Evolutionary conservation across 1,140 invertebrate species (phyloP).

Genomic region (Formica exsecta): DNA sequence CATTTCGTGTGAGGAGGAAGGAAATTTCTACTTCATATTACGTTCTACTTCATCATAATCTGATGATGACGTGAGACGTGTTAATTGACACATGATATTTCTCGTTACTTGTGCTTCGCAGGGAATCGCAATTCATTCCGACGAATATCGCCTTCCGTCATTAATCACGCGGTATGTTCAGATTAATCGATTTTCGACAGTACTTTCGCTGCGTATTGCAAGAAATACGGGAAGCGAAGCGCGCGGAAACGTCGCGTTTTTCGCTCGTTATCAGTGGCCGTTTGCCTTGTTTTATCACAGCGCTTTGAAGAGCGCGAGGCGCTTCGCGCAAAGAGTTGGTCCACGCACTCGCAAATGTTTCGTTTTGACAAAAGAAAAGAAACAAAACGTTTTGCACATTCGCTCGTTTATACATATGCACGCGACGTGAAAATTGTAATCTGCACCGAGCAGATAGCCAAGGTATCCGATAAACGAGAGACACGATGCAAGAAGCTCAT

Average conservation of each 20-base stretch:
- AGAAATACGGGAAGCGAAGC: constrained; percentile 26
- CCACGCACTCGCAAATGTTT: background rate
- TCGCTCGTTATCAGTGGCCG: constrained; percentile 21
- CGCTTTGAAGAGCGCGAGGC: constrained; percentile 38
- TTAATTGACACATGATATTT: constrained; percentile 63
- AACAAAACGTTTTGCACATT: background rate
- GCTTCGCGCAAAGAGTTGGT: background rate
- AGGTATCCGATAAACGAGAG: constrained; percentile 41
- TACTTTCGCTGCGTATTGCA: constrained; percentile 51
- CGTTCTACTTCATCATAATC: constrained; percentile 53
- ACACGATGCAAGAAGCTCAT: background rate
- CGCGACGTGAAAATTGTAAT: constrained; percentile 63
- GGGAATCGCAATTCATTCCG: constrained; percentile 51
- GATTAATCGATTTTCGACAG: constrained; percentile 57
- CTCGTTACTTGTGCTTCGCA: constrained; percentile 13
- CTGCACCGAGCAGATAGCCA: constrained; percentile 30
- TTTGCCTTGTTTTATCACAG: constrained; percentile 34
- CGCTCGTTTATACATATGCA: constrained; percentile 23
- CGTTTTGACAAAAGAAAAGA: background rate
- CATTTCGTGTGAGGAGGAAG: constrained; percentile 27
- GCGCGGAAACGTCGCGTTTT: constrained; percentile 1
- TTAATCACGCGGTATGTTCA: constrained; percentile 52
- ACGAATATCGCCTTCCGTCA: constrained; percentile 58
- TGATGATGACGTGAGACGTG: constrained; percentile 38
- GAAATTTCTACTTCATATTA: constrained; percentile 29